Conservation (phyloP, 2,888 invertebrate species). For the Plagodis dolabraria region DNA sequence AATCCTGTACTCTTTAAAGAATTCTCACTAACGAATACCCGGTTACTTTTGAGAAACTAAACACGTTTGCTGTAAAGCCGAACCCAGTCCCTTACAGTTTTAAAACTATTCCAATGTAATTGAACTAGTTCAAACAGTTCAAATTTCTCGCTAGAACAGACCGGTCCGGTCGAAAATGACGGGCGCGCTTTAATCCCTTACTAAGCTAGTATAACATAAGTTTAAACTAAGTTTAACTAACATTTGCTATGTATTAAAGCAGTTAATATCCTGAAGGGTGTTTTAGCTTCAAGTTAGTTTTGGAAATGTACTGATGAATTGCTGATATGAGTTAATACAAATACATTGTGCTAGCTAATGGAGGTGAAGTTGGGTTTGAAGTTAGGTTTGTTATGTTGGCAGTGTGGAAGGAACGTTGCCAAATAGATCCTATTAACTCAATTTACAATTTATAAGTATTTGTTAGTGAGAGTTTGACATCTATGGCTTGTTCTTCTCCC, state of each 20-base stretch:
- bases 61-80: conserved; percentile 1
- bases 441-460: too few relatives aligned
- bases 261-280: conserved; percentile 17
- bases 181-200: conserved; percentile 21
- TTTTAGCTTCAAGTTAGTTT: conserved; percentile 16
- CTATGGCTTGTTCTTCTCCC: too few relatives aligned
- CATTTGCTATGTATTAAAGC: conserved; percentile 15
- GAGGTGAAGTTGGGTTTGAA: not conserved
- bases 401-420: not conserved
- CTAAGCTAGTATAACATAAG: conserved; percentile 19
- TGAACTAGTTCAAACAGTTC: conserved; percentile 38
- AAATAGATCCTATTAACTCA: too few relatives aligned
- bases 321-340: conserved; percentile 24
- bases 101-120: conserved; percentile 52
- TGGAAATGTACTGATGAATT: conserved; percentile 19
- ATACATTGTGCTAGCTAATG: not conserved
- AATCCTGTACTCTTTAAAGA: not conserved
- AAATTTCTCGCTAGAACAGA: conserved; percentile 38
- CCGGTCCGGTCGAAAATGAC: conserved; percentile 24
- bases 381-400: not conserved
- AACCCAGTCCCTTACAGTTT: conserved; percentile 42
- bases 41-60: not conserved
- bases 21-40: not conserved
- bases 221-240: conserved; percentile 14
- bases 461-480: too few relatives aligned